Percentiles rank a stretch among this genome's conserved stretches.
Evolutionary conservation across 2,888 invertebrate species (phyloP).

Genomic region (Harpagoxenus sublaevis): DNA sequence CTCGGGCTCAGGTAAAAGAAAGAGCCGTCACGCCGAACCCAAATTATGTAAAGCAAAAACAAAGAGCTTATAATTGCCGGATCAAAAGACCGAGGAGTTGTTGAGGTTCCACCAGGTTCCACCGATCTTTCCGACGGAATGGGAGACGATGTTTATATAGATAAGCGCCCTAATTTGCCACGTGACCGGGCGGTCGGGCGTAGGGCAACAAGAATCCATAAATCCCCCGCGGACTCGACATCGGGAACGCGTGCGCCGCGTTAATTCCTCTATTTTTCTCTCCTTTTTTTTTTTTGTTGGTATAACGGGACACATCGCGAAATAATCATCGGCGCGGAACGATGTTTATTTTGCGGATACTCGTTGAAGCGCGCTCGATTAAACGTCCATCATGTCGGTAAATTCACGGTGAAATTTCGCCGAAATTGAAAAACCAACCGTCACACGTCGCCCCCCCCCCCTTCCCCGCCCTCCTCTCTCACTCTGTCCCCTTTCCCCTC

Average conservation of each 20-base stretch:
- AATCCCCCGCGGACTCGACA: conserved; percentile 2
- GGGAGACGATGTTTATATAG: neutral
- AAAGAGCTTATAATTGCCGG: conserved; percentile 24
- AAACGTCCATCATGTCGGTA: conserved; percentile 57
- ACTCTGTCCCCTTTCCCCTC: neutral
- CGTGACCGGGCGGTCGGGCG: conserved; percentile 15
- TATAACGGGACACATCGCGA: conserved; percentile 50
- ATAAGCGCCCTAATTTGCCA: conserved; percentile 13
- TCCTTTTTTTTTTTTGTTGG: conserved; percentile 29
- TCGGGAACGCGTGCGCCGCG: neutral
- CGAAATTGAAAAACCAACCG: conserved; percentile 55
- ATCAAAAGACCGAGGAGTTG: conserved; percentile 10
- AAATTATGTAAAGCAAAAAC: conserved; percentile 10
- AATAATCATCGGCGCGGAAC: conserved; percentile 57
- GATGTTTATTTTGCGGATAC: conserved; percentile 62
- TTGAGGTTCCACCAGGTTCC: neutral
- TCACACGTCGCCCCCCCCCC: conserved; percentile 33
- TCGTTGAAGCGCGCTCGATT: conserved; percentile 57
- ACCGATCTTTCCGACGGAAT: neutral
- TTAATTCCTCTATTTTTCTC: conserved; percentile 42
- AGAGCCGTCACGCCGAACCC: conserved; percentile 20
- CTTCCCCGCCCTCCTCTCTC: neutral
- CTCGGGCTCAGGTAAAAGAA: neutral
- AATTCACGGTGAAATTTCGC: conserved; percentile 58
- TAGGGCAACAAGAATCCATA: conserved; percentile 16